Base-by-base conservation (phyloP, 2,113 vertebrate species). In the Peromyscus maniculatus region DNA sequence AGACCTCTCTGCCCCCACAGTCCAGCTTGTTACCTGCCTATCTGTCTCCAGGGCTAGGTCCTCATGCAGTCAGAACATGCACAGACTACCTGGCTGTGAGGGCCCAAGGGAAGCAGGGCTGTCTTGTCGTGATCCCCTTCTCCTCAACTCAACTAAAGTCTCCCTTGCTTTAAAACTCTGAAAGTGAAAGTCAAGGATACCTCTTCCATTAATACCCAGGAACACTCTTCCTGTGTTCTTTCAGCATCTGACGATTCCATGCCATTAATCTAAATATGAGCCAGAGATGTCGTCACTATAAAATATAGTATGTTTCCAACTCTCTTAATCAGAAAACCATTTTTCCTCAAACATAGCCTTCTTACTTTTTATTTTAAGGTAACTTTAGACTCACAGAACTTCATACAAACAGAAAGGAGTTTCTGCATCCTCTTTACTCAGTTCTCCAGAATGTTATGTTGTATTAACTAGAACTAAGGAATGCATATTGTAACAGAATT, bases 111-210 rank as follows among this genome's bases (percentile, higher is more conserved):
- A 64, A 62, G 10, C 1, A 87, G 26, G 79, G 64, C 39, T 28
- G 24, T 39, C 36, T 31, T 91, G 12, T 74, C 55, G 46, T 0
- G 4, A 21, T 19, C 17, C 66, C n/a, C 22, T 89, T 77, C 71
- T 92, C 67, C 71, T 93, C 6, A 2, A 13, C 72, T 89, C 46
- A 74, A 5, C 95, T 95, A 95, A 2, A 3, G 7, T 83, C 84
- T 92, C 71, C 95, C 75, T 46, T 72, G n/a, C 59, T 67, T 87
- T 75, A 72, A 93, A 94, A 79, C 28, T 92, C 36, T 52, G 46
- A 93, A 55, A 83, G 78, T 84, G 39, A 95, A 97, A 97, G 90
- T 90, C 87, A 95, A 83, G 72, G 72, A 75, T 93, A 83, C 16
- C 49, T 15, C 16, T 94, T 92, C 49, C 59, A 62, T n/a, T 52